Evolutionary conservation across 2,113 vertebrate genomes (phyloP).

Genomic region (Eurystomus gularis): DNA sequence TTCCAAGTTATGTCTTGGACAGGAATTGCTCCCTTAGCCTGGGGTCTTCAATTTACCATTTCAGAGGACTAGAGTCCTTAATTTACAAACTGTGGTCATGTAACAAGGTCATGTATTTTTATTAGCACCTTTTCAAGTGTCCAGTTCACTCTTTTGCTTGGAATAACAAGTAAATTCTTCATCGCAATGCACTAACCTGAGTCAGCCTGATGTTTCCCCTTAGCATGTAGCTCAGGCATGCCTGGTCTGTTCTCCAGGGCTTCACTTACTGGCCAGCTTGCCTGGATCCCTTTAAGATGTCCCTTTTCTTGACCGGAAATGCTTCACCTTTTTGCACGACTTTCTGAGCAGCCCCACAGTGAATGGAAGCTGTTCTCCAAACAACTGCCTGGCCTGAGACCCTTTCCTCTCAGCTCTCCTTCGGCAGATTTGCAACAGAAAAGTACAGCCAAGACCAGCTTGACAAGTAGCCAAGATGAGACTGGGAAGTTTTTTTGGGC

Average conservation of each 20-base stretch:
- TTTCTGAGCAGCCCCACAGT: not conserved
- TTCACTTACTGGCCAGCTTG: not conserved
- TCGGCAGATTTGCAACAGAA: not conserved
- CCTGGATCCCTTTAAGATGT: not conserved
- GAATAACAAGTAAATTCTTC: not conserved
- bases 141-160: not conserved
- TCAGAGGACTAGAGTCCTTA: not conserved
- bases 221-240: accelerated
- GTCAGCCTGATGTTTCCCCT: not conserved
- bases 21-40: not conserved
- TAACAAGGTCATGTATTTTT: not conserved
- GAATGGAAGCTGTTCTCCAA: not conserved
- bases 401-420: not conserved
- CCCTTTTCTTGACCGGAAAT: not conserved
- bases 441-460: not conserved
- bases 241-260: not conserved
- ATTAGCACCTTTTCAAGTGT: not conserved
- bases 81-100: not conserved
- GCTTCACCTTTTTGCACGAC: not conserved
- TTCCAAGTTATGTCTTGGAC: not conserved
- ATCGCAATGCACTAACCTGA: not conserved
- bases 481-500: not conserved
- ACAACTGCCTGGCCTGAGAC: not conserved
- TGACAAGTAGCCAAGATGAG: not conserved
- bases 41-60: not conserved